These are phyloP conservation scores for Lapara coniferarum DNA, from an alignment of 2,888 invertebrate species.

Conservation along the genomic window DNA sequence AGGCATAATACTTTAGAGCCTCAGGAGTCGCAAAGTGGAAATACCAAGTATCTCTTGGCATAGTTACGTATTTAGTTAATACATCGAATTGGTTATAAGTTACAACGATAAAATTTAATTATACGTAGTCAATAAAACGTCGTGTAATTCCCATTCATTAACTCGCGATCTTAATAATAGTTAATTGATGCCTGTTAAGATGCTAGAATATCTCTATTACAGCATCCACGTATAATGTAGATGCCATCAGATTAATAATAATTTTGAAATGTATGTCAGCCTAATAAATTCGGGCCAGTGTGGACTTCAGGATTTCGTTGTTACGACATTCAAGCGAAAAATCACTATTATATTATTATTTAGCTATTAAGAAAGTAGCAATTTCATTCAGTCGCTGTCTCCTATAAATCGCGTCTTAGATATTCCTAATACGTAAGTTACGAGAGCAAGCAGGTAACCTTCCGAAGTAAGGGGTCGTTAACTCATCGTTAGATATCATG, in stretches of 20 bases:
- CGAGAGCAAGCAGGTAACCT: constrained; percentile 49
- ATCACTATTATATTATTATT: no score
- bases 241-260: no score
- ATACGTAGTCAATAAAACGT: no score
- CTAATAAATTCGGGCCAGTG: no score
- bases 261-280: no score
- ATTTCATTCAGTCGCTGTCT: constrained; percentile 35
- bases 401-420: constrained; percentile 33
- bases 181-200: neutral
- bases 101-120: no score
- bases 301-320: no score
- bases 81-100: no score
- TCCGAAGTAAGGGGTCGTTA: constrained; percentile 45
- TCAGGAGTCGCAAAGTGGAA: neutral
- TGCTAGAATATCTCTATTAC: neutral
- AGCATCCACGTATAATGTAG: no score
- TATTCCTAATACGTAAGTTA: constrained; percentile 36
- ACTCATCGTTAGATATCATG: constrained; percentile 36
- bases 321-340: no score
- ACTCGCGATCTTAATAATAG: neutral
- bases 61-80: no score
- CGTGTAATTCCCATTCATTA: no score
- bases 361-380: neutral
- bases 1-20: neutral
- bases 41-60: neutral